phyloP scores from a whole-genome alignment of 2,113 vertebrate species.

The Alces alces region DNA sequence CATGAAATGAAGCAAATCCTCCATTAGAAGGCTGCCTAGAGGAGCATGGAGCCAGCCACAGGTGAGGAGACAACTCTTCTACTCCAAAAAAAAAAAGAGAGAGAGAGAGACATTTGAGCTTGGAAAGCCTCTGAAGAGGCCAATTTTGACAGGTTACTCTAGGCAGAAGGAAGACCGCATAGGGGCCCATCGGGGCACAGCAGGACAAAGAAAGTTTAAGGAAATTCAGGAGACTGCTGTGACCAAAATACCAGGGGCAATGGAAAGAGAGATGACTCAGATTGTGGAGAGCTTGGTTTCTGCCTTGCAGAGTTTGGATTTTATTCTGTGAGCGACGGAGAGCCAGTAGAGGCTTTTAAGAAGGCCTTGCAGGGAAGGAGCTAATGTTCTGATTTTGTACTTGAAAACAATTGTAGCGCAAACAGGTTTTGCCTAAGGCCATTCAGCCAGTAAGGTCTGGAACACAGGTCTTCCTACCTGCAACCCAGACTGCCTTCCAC shows the following conservation, averaged over 20 bases:
- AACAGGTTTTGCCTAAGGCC: neutral
- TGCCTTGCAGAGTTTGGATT: neutral
- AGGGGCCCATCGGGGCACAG: accelerated
- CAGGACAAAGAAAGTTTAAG: neutral
- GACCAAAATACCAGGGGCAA: neutral
- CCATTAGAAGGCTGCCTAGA: neutral
- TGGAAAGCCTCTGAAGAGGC: neutral
- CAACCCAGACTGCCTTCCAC: neutral
- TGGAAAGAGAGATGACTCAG: neutral
- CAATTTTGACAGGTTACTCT: neutral
- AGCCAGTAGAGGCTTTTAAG: neutral
- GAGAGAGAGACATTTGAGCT: neutral
- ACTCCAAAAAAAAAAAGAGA: neutral
- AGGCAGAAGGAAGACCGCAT: neutral
- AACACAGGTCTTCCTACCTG: neutral
- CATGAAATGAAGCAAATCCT: neutral
- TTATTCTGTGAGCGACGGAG: neutral
- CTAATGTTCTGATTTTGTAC: neutral
- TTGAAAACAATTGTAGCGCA: neutral
- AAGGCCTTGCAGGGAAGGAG: neutral
- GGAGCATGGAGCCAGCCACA: neutral
- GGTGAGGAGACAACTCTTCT: neutral
- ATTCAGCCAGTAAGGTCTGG: neutral
- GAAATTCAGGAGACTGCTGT: neutral
- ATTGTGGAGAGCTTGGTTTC: neutral